phyloP scores from a whole-genome alignment of 2,113 vertebrate species.

The Gnathonemus longibarbis region DNA sequence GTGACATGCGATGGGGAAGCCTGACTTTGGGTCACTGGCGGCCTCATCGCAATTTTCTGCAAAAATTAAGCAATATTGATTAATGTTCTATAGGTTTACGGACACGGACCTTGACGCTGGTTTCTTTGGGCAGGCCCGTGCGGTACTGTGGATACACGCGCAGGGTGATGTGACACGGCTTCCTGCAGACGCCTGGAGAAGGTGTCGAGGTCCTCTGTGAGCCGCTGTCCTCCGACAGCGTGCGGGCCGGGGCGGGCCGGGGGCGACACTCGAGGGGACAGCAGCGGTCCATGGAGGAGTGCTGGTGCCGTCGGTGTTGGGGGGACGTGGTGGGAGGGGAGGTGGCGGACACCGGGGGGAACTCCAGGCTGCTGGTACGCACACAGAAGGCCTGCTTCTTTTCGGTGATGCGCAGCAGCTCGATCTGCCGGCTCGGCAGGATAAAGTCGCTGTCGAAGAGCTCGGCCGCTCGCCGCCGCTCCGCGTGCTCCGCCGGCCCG shows the following conservation, averaged over 20 bases:
- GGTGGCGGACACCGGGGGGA: conserved; percentile 57
- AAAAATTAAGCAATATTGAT: background rate
- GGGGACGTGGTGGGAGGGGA: conserved; percentile 49
- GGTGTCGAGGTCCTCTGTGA: conserved; percentile 59
- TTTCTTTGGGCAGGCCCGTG: conserved; percentile 79
- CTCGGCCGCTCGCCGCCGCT: conserved; percentile 47
- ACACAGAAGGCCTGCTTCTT: conserved; percentile 82
- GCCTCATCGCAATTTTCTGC: background rate
- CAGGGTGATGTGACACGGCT: conserved; percentile 60
- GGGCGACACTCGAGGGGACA: conserved; percentile 40
- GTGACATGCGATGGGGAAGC: background rate
- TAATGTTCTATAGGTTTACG: too few species aligned
- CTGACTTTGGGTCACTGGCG: background rate
- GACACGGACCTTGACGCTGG: conserved; percentile 73
- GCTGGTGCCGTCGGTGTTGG: conserved; percentile 57
- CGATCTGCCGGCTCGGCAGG: conserved; percentile 80
- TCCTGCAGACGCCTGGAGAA: conserved; percentile 46
- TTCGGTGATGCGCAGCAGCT: conserved; percentile 79
- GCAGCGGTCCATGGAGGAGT: conserved; percentile 69
- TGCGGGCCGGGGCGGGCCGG: conserved; percentile 47
- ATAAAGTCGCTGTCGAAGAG: conserved; percentile 82
- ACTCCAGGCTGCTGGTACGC: conserved; percentile 82
- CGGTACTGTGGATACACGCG: conserved; percentile 75
- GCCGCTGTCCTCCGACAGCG: conserved; percentile 67
- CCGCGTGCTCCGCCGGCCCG: conserved; percentile 18